Evolutionary conservation across 2,888 invertebrate species (phyloP).

Genomic region (Lypha dubia): DNA sequence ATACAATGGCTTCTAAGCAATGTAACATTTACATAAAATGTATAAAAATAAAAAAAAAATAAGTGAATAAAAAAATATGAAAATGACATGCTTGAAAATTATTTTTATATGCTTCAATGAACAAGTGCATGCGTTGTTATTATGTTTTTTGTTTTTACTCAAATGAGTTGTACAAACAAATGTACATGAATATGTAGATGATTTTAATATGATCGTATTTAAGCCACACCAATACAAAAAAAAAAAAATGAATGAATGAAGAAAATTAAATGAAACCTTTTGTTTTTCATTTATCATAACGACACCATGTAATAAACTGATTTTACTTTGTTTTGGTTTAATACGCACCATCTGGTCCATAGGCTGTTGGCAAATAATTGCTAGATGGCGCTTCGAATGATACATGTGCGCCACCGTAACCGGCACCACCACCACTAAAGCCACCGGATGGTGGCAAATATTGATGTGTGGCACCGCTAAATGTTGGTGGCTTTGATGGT

Average conservation of each 20-base stretch:
- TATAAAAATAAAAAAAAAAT: neutral
- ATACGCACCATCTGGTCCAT: conserved; percentile 82
- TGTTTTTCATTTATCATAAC: conserved; percentile 6
- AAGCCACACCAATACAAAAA: conserved; percentile 38
- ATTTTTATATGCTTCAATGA: conserved; percentile 45
- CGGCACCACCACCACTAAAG: conserved; percentile 78
- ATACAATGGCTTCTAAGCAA: neutral
- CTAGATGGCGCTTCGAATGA: conserved; percentile 82
- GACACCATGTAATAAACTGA: conserved; percentile 34
- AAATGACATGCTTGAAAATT: conserved; percentile 20
- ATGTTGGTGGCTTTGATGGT: conserved; percentile 81
- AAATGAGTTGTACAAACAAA: conserved; percentile 1
- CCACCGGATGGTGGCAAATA: conserved; percentile 80
- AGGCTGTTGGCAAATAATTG: conserved; percentile 80
- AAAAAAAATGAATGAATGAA: conserved; percentile 1
- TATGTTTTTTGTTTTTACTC: neutral
- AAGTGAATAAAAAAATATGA: conserved; percentile 8
- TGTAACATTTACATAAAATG: neutral
- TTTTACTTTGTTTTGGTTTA: too few relatives aligned
- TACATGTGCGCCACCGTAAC: conserved; percentile 80
- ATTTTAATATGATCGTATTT: conserved; percentile 9
- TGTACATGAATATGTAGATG: conserved; percentile 17
- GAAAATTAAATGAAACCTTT: too few relatives aligned
- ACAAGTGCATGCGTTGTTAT: neutral
- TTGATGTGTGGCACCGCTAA: conserved; percentile 81